phyloP scores from a whole-genome alignment of 2,797 vertebrate genomes.

The Argentina silus region DNA sequence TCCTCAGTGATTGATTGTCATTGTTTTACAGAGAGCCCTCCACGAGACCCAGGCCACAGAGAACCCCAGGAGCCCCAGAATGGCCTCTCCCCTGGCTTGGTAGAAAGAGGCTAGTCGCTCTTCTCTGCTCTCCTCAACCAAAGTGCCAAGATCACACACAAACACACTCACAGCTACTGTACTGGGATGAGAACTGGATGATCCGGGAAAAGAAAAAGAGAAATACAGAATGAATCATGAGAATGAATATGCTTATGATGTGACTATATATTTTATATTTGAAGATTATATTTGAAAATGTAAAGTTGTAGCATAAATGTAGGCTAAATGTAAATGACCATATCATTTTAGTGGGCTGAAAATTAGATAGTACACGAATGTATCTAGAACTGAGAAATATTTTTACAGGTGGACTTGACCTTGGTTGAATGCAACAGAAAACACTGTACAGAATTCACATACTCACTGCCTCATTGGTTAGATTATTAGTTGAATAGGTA shows the following conservation, averaged over 20 bases:
- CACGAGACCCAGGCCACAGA: constrained; percentile 86
- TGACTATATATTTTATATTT: constrained; percentile 59
- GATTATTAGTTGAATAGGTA: constrained; percentile 17
- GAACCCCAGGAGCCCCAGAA: constrained; percentile 84
- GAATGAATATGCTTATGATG: constrained; percentile 58
- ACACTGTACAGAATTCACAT: constrained; percentile 24
- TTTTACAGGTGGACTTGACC: constrained; percentile 7
- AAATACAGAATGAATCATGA: neutral
- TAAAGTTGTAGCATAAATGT: constrained; percentile 11
- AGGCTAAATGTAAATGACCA: neutral
- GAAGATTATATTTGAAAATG: constrained; percentile 21
- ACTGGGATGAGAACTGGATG: no score
- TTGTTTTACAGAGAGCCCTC: constrained; percentile 86
- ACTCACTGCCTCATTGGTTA: constrained; percentile 28
- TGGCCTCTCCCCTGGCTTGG: constrained; percentile 92
- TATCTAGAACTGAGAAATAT: constrained; percentile 7
- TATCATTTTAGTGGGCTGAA: neutral
- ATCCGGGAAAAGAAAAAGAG: neutral
- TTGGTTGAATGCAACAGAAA: constrained; percentile 13
- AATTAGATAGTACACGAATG: constrained; percentile 12
- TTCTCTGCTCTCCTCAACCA: constrained; percentile 64
- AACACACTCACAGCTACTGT: constrained; percentile 44
- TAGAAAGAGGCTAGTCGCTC: constrained; percentile 66
- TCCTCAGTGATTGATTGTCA: constrained; percentile 15
- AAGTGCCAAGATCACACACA: constrained; percentile 73